Base-by-base conservation (phyloP, 2,888 invertebrate species). In the Epirrhoe tristata region DNA sequence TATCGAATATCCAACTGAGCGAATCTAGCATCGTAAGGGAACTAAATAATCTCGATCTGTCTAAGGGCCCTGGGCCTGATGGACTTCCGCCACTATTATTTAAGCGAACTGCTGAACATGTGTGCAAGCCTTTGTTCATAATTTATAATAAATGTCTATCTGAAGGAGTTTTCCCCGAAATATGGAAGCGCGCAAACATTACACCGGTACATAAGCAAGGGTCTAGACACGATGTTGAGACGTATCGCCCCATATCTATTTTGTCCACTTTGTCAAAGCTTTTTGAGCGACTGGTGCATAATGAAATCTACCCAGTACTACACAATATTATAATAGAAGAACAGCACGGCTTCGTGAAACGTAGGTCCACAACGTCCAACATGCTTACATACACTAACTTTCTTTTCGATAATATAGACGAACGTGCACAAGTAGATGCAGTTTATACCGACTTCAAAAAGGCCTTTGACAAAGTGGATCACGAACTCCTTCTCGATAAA, bases 301-400 rank as follows among this genome's bases (percentile, higher is more conserved):
- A 65, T 17, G 17, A 63, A 17, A 53, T 73, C 10, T 73, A 74
- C 54, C 60, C 69, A 0, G 7, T 57, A 4, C 34, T 75, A 8
- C 68, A 64, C 17, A 67, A 71, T 32, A 52, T 32, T 10, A 69
- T 74, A 2, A 67, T 72, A 34, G 51, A 53, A 6, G 66, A 72
- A 46, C 73, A 74, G 48, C 73, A 76, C 52, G 73, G 73, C 10
- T 73, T 76, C 62, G 74, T 76, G 6, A 71, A 71, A 61, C 58
- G 36, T 36, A 36, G 36, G 5, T 36, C 36, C 10, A 36, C 36
- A 36, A 36, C 10, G 10, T 3, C 36, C 36, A 36, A 36, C 36
- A 36, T 36, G 36, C 36, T 36, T 5, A 36, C 10, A 8, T 36
- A 36, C 36, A 36, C 36, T 5, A 36, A 36, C 36, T 36, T 36